Evolutionary conservation across 64 coral and sea anemone genomes (phyloP).

Genomic region (Stylophora pistillata): DNA sequence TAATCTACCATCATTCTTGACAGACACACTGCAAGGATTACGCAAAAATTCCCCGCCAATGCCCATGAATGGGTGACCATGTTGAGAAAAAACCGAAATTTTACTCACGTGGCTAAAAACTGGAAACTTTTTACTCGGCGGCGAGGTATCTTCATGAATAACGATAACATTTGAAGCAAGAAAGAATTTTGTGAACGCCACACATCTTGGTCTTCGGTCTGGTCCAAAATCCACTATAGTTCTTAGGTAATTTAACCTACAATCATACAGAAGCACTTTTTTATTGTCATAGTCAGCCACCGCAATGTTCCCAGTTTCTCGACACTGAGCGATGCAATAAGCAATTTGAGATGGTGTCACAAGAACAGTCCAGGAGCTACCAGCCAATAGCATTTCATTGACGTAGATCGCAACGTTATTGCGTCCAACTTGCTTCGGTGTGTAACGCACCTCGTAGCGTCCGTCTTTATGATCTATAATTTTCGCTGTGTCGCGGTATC

Average conservation of each 20-base stretch:
- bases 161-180: background rate
- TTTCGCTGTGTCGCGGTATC: background rate
- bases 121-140: background rate
- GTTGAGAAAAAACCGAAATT: conserved; percentile 1
- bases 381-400: background rate
- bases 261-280: conserved; percentile 38
- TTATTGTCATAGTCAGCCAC: conserved; percentile 44
- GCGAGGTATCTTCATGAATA: background rate
- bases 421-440: background rate
- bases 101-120: background rate
- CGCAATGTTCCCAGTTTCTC: conserved; percentile 24
- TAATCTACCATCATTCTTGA: conserved; percentile 18
- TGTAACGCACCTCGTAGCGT: conserved; percentile 24
- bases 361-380: conserved; percentile 5
- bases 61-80: background rate
- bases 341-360: conserved; percentile 15
- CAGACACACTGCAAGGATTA: conserved; percentile 13
- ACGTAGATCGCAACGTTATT: background rate
- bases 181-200: background rate
- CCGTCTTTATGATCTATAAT: conserved; percentile 30
- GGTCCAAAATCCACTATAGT: conserved; percentile 3
- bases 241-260: background rate
- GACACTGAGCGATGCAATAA: background rate
- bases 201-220: background rate
- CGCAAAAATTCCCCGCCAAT: background rate